phyloP scores from a whole-genome alignment of 1,140 invertebrate species.

The Drosophila nigrodunni region DNA sequence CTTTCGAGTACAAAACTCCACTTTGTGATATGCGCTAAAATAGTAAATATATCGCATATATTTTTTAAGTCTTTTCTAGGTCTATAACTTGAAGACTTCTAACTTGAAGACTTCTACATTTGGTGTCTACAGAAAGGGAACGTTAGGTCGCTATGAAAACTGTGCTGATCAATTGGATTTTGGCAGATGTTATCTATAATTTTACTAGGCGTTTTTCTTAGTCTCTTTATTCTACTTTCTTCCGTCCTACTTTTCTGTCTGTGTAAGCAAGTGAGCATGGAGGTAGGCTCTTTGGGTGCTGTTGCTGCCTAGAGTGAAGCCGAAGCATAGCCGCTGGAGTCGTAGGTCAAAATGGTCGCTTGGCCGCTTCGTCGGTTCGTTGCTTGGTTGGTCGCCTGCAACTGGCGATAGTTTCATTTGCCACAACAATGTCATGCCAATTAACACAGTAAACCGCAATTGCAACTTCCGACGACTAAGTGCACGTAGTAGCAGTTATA shows the following conservation, averaged over 20 bases:
- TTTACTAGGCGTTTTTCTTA: too few species aligned
- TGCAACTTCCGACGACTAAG: constrained; percentile 75
- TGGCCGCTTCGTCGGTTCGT: neutral
- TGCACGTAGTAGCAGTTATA: constrained; percentile 60
- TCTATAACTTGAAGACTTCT: too few species aligned
- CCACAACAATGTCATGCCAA: constrained; percentile 66
- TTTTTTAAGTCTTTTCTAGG: too few species aligned
- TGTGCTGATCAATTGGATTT: too few species aligned
- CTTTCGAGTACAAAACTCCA: too few species aligned
- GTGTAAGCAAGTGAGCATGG: neutral
- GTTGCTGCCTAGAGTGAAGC: neutral
- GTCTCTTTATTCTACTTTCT: too few species aligned
- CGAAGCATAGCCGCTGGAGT: neutral
- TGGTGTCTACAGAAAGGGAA: too few species aligned
- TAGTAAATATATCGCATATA: too few species aligned
- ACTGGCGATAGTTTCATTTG: constrained; percentile 44
- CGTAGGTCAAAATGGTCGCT: neutral
- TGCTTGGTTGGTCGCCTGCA: constrained; percentile 26
- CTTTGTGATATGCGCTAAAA: too few species aligned
- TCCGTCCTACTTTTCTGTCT: neutral
- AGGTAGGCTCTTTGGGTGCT: constrained; percentile 16
- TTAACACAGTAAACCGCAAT: constrained; percentile 75
- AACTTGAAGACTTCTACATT: too few species aligned
- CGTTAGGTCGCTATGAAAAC: too few species aligned
- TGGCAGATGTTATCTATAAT: too few species aligned